Evolutionary conservation across 2,797 vertebrate genomes (phyloP).

Genomic region (Catharus ustulatus): DNA sequence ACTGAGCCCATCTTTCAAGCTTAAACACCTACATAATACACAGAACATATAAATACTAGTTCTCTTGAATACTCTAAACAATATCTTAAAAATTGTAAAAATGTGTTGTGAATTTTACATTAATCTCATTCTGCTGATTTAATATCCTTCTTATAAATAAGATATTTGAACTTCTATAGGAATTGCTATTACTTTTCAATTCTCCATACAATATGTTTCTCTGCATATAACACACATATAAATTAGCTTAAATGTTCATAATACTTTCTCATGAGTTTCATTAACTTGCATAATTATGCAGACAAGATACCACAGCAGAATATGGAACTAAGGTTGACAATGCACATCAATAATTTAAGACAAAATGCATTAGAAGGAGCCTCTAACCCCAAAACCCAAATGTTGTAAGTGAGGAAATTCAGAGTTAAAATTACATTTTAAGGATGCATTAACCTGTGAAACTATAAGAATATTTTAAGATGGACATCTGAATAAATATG

Average conservation of each 20-base stretch:
- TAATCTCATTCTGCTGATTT: neutral
- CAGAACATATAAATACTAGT: neutral
- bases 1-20: neutral
- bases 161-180: neutral
- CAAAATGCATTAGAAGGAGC: neutral
- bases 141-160: neutral
- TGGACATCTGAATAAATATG: neutral
- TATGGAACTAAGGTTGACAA: neutral
- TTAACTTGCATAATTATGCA: conserved; percentile 23
- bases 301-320: neutral
- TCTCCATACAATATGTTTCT: neutral
- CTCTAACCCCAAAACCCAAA: neutral
- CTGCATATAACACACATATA: neutral
- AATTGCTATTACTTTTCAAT: neutral
- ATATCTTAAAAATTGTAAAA: neutral
- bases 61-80: neutral
- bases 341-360: neutral
- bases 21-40: neutral
- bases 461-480: neutral
- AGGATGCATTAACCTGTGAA: neutral
- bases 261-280: neutral
- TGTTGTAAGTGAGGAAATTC: neutral
- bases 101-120: neutral
- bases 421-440: neutral
- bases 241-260: conserved; percentile 8